Evolutionary conservation across 2,113 vertebrate species (phyloP).

Genomic region (Stegastes partitus): DNA sequence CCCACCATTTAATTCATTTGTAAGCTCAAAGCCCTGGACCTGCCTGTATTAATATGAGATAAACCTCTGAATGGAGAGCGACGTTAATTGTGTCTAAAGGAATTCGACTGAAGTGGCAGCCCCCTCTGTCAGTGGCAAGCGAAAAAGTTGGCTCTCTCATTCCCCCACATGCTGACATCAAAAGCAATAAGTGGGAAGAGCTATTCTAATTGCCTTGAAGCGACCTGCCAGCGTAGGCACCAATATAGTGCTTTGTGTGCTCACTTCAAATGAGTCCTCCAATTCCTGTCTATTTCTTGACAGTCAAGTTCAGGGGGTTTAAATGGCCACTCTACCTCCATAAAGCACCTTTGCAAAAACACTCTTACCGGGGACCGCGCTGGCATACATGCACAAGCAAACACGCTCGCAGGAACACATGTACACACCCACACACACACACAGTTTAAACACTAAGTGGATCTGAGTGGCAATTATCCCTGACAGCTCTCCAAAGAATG

Average conservation of each 20-base stretch:
- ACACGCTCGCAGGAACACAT: slow-evolving; percentile 9
- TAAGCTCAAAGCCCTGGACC: slow-evolving; percentile 53
- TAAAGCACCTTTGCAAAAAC: slow-evolving; percentile 53
- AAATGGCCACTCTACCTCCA: slow-evolving; percentile 59
- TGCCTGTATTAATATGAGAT: slow-evolving; percentile 54
- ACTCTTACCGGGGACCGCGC: background rate
- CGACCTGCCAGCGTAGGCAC: slow-evolving; percentile 58
- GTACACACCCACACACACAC: slow-evolving; percentile 13
- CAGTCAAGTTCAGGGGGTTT: slow-evolving; percentile 63
- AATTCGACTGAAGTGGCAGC: slow-evolving; percentile 65
- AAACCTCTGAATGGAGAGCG: slow-evolving; percentile 63
- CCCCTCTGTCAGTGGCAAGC: slow-evolving; percentile 54
- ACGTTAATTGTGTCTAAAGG: slow-evolving; percentile 68
- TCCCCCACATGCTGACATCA: slow-evolving; percentile 68
- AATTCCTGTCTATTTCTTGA: slow-evolving; percentile 63
- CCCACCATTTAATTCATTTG: slow-evolving; percentile 60
- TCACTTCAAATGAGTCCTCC: slow-evolving; percentile 62
- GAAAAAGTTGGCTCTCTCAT: slow-evolving; percentile 61
- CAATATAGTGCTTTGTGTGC: slow-evolving; percentile 55
- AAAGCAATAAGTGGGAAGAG: slow-evolving; percentile 72
- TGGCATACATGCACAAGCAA: slow-evolving; percentile 7
- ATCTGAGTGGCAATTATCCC: slow-evolving; percentile 47
- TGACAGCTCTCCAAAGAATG: slow-evolving; percentile 49
- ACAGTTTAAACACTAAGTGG: slow-evolving; percentile 34
- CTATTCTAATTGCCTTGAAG: slow-evolving; percentile 73